Evolutionary conservation across 2,888 invertebrate genomes (phyloP).

Genomic region (Saturnia pavonia): DNA sequence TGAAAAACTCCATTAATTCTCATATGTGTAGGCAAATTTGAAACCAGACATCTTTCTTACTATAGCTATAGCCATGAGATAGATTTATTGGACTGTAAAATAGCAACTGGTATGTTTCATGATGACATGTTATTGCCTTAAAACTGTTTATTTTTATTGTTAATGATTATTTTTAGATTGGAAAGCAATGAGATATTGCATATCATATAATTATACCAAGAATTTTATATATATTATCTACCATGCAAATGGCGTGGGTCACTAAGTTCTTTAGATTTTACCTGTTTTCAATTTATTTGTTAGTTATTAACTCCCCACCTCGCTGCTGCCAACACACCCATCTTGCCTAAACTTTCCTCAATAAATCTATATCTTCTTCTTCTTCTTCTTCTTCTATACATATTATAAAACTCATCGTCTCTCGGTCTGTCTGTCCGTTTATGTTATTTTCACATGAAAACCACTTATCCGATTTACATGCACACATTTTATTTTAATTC

Average conservation of each 20-base stretch:
- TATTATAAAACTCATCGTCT: no score
- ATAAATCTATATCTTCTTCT: no score
- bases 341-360: no score
- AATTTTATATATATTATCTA: not conserved
- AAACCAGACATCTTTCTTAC: not conserved
- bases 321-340: no score
- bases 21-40: not conserved
- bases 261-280: no score
- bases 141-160: not conserved
- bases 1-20: not conserved
- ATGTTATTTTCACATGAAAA: no score
- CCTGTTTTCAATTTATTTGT: no score
- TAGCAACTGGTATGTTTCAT: not conserved
- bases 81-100: slow-evolving; percentile 4
- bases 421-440: no score
- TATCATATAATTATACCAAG: not conserved
- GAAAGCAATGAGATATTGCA: not conserved
- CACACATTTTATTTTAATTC: no score
- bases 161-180: slow-evolving; percentile 7
- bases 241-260: not conserved
- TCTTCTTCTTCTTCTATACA: no score
- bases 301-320: no score
- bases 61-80: not conserved
- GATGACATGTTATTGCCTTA: not conserved
- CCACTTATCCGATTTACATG: no score